Conservation (phyloP, 2,113 vertebrate species). For the Falcunculus frontatus region DNA sequence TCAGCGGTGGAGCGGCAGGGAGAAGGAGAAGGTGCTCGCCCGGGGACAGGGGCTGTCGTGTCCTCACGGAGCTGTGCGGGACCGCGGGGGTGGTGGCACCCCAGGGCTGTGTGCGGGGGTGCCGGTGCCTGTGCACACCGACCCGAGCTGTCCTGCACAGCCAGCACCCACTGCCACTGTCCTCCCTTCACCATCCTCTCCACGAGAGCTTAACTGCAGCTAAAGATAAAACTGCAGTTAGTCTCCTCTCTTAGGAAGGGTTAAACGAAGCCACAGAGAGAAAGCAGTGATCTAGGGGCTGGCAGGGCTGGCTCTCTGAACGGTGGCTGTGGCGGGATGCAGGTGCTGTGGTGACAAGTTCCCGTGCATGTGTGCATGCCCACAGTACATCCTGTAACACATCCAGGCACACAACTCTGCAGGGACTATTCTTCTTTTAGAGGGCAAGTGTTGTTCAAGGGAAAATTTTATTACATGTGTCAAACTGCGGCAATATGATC, state of each 20-base stretch:
- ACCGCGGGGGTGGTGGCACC: background rate
- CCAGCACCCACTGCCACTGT: background rate
- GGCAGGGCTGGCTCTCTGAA: background rate
- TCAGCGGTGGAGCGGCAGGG: fast-evolving
- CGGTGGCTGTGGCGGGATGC: fast-evolving
- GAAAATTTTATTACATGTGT: background rate
- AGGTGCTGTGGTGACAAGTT: background rate
- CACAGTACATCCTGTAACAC: background rate
- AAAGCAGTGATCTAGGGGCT: fast-evolving
- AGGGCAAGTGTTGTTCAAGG: background rate
- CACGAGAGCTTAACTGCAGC: background rate
- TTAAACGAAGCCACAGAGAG: background rate
- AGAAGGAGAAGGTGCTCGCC: background rate
- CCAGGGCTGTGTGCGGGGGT: fast-evolving
- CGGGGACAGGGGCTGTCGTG: fast-evolving
- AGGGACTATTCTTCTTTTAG: background rate
- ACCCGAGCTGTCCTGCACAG: background rate
- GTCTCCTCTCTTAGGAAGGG: background rate
- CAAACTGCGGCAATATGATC: background rate
- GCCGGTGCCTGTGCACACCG: fast-evolving
- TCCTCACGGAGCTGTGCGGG: fast-evolving
- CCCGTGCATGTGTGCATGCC: background rate
- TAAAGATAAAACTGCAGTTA: background rate
- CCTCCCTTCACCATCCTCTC: background rate
- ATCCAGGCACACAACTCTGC: background rate